phyloP scores from a whole-genome alignment of 1,140 invertebrate genomes.

The Cotesia glomerata region DNA sequence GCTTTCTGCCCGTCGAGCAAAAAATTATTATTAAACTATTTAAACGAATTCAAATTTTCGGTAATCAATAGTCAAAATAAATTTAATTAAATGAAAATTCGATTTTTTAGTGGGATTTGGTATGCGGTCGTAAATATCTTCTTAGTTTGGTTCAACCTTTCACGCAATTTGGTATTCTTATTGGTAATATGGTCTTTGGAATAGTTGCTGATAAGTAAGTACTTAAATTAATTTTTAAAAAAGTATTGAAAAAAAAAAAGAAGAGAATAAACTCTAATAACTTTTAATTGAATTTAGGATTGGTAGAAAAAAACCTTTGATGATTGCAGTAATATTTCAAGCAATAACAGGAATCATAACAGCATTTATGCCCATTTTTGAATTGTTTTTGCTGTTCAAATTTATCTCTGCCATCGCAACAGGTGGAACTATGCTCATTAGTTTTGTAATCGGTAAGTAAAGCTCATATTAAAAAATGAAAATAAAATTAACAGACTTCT shows the following conservation, averaged over 20 bases:
- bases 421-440: constrained; percentile 69
- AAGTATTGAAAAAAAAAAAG: neutral
- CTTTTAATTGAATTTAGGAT: constrained; percentile 62
- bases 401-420: constrained; percentile 75
- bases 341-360: constrained; percentile 68
- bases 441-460: constrained; percentile 70
- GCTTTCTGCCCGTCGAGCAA: too few species aligned
- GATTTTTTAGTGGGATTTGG: constrained; percentile 71
- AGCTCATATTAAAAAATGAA: too few species aligned
- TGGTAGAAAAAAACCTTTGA: constrained; percentile 72
- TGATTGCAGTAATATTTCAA: constrained; percentile 72
- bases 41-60: too few species aligned
- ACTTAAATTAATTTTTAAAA: neutral
- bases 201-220: constrained; percentile 75
- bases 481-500: too few species aligned
- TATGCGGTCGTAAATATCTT: constrained; percentile 70
- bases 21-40: too few species aligned
- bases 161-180: constrained; percentile 78
- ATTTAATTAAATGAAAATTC: too few species aligned
- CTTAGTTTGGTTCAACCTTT: constrained; percentile 75
- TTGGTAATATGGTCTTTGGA: constrained; percentile 77
- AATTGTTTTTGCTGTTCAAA: constrained; percentile 72
- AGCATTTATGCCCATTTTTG: constrained; percentile 72
- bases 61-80: too few species aligned
- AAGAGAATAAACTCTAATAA: too few species aligned